Percentiles rank a stretch among this genome's conserved stretches.
Evolutionary conservation across 2,113 vertebrate genomes (phyloP).

Genomic region (Cavia porcellus): DNA sequence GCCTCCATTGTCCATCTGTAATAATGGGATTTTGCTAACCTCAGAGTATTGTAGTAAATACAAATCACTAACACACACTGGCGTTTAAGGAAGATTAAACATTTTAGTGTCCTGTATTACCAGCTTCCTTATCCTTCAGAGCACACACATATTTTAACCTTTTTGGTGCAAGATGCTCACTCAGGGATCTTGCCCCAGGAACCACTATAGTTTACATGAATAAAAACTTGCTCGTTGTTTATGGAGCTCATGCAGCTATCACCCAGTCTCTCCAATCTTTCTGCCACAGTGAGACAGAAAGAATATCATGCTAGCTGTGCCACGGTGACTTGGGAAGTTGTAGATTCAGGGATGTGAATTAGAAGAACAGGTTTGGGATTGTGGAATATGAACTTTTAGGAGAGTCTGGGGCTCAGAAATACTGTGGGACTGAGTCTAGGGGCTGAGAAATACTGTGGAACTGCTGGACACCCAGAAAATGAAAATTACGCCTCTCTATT

Average conservation of each 20-base stretch:
- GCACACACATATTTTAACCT: neutral
- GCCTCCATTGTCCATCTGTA: neutral
- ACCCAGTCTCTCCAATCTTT: neutral
- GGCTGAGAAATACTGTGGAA: neutral
- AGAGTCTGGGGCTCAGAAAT: neutral
- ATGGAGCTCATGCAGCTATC: neutral
- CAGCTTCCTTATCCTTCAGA: neutral
- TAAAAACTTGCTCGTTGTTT: fast-evolving
- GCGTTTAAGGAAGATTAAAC: neutral
- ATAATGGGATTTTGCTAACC: neutral
- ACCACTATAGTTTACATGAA: neutral
- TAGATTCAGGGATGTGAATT: neutral
- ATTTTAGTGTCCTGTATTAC: neutral
- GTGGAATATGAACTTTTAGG: fast-evolving
- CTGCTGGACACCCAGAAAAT: neutral
- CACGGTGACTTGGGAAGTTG: neutral
- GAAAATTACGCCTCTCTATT: neutral
- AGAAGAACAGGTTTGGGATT: neutral
- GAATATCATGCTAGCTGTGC: fast-evolving
- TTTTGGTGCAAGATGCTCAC: neutral
- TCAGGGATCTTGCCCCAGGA: neutral
- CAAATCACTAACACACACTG: too few relatives aligned
- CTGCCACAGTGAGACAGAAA: neutral
- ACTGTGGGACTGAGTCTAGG: too few relatives aligned
- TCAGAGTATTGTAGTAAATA: neutral